Base-by-base conservation (phyloP, 2,113 vertebrate genomes). In the Steatornis caripensis region DNA sequence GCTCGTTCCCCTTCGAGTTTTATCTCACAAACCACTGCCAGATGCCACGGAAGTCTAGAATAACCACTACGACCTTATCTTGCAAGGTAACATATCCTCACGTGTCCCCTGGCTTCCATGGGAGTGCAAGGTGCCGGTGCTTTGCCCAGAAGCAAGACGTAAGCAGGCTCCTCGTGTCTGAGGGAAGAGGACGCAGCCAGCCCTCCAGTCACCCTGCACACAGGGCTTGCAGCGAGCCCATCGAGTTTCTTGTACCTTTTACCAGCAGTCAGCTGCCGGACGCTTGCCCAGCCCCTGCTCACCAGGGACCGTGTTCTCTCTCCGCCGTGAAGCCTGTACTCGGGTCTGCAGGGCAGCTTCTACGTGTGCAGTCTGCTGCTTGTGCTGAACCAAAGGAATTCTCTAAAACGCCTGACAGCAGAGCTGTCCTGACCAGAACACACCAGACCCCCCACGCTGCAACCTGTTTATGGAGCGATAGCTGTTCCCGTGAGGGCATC, bases 101-200 rank as follows among this genome's bases (percentile, higher is more conserved):
- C 0, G 0, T 17, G 18, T 39, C 46, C 76, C 1, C 1, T 0
- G 1, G 54, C 32, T 90, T 12, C 55, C 32, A 5, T 1, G 21
- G 48, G 36, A 82, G 32, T 6, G 20, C 26, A 81, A 58, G 15
- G 49, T 30, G 11, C 45, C 0, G 0, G 36, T 20, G 45, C 20
- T 66, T 78, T 54, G 16, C 46, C 36, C 60, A 78, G 60, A 39
- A 70, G 20, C 19, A 36, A 81, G 70, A 16, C 2, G 5, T 30
- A 45, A 46, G 34, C 39, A 60, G 36, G 68, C 39, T 49, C 27
- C 64, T 72, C 1, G 3, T 11, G 37, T 12, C 13, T 3, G 29
- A 66, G 60, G 0, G 4, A 34, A 12, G 27, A 64, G 55, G 9
- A 32, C 54, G 34, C 1, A 46, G 4, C 15, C 48, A 81, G 54